A percentile compares a stretch with the other conserved stretches of the same genome.
Evolutionary conservation across 2,113 vertebrate genomes (phyloP).

Genomic region (Corvus moneduloides): DNA sequence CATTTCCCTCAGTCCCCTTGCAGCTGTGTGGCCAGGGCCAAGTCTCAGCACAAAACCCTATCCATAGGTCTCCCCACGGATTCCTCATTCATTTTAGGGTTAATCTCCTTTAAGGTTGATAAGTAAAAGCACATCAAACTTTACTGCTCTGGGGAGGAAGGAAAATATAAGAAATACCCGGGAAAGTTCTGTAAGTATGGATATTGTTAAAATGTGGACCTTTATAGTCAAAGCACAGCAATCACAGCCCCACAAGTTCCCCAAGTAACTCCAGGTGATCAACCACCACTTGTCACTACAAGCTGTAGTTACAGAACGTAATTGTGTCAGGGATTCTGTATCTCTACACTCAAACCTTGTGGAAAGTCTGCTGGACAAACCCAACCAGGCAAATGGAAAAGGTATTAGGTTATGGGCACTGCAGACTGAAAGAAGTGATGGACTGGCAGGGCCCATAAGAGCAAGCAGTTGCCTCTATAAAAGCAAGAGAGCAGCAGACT

Average conservation of each 20-base stretch:
- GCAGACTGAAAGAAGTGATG: background rate
- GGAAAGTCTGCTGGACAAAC: background rate
- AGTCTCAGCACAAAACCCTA: background rate
- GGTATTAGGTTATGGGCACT: background rate
- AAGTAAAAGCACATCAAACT: background rate
- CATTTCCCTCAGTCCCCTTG: background rate
- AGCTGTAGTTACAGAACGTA: too few species aligned
- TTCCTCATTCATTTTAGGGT: background rate
- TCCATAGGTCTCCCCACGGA: background rate
- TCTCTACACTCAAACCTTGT: background rate
- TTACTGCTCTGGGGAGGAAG: background rate
- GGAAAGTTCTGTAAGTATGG: background rate
- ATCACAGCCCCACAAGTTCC: background rate
- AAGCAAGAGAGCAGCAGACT: constrained; percentile 18
- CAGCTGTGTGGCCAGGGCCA: background rate
- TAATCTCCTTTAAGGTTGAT: background rate
- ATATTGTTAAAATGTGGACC: background rate
- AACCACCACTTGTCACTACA: background rate
- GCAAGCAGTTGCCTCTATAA: background rate
- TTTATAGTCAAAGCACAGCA: background rate
- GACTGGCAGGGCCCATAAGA: background rate
- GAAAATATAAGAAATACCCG: background rate
- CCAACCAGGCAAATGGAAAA: background rate
- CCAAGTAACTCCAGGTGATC: background rate
- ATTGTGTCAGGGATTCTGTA: accelerated